Conservation (phyloP, 2,113 vertebrate species). For the Pachypanchax playfairii region DNA sequence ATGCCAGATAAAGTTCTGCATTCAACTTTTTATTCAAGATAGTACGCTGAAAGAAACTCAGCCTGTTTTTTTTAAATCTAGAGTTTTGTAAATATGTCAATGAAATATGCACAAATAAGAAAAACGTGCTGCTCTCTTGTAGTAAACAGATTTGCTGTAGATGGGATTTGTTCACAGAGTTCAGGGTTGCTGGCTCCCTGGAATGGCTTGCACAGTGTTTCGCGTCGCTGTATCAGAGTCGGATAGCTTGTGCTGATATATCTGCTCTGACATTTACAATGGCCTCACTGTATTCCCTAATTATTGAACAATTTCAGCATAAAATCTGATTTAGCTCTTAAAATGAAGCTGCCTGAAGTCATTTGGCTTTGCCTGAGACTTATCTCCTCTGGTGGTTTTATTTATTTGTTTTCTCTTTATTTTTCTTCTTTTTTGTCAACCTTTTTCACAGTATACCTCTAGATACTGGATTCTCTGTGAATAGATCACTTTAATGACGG, state of each 20-base stretch:
- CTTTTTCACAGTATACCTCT: constrained; percentile 51
- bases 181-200: constrained; percentile 20
- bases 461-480: constrained; percentile 20
- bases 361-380: constrained; percentile 59
- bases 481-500: constrained; percentile 48
- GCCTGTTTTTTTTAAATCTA: not conserved
- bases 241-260: constrained; percentile 62
- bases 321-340: constrained; percentile 70
- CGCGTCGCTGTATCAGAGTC: constrained; percentile 28
- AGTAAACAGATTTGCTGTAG: constrained; percentile 38
- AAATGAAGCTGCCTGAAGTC: constrained; percentile 68
- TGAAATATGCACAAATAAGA: constrained; percentile 1
- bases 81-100: not conserved
- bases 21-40: not conserved
- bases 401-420: constrained; percentile 70
- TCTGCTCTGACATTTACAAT: constrained; percentile 60
- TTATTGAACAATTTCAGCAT: constrained; percentile 71
- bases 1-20: not conserved
- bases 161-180: constrained; percentile 37
- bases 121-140: constrained; percentile 12
- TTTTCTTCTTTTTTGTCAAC: constrained; percentile 59
- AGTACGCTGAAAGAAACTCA: not conserved
- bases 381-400: constrained; percentile 68
- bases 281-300: constrained; percentile 65
- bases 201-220: constrained; percentile 38